Base-by-base conservation (phyloP, 2,888 invertebrate species). In the Priocnemis perturbator region DNA sequence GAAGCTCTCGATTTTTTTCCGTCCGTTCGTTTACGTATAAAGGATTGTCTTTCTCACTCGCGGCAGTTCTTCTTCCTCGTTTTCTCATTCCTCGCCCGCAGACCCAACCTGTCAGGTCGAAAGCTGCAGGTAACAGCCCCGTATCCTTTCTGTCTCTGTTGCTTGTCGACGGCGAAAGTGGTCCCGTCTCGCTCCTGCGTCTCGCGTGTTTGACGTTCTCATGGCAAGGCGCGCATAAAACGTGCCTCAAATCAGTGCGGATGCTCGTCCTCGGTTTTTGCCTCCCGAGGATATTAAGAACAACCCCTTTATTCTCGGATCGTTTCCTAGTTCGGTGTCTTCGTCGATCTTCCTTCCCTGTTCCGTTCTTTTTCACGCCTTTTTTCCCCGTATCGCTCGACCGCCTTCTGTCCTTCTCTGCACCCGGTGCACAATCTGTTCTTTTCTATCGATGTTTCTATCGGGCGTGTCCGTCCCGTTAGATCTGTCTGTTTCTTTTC, bases 171-270 rank as follows among this genome's bases (percentile, higher is more conserved):
- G 37, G 37, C 14, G 14, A 37, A 11, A 26, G 7, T 26, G 3
- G 26, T 76, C 60, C 69, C 74, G 67, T 58, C 67, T 71, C 61
- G 69, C 44, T 48, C 23, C 57, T 68, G 72, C 60, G 71, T 74
- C 72, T 74, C 73, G 52, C 59, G 55, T 72, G 69, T 81, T 81
- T 80, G 77, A 82, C 77, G 83, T 85, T 86, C 86, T 83, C 84
- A 85, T 84, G 83, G 77, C 68, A 70, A 81, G 78, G 78, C 73
- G 69, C 67, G 65, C 70, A 76, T 76, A 67, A 80, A n/a, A 76
- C 74, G 26, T 81, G 75, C 76, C 82, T 83, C 81, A 77, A 77
- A 74, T 76, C 76, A 65, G 60, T 64, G 55, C 70, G 63, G 60
- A 26, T 26, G 26, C n/a, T n/a, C n/a, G n/a, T n/a, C n/a, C n/a